Evolutionary conservation across 2,797 vertebrate species (phyloP).

Genomic region (Syndactyla subalaris): DNA sequence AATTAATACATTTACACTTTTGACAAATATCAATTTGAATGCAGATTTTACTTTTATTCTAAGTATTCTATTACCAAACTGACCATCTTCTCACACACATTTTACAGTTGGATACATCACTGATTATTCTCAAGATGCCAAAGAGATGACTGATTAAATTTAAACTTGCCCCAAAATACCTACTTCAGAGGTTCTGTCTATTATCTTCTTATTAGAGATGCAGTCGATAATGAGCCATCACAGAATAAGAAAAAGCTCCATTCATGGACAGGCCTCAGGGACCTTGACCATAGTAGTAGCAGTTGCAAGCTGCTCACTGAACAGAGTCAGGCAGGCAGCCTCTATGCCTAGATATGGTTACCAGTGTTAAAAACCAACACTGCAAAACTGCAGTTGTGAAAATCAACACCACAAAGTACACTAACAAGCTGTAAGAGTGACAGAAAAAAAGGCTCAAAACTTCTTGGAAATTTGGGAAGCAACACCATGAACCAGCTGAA

Average conservation of each 20-base stretch:
- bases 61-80: neutral
- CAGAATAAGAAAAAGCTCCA: neutral
- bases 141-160: neutral
- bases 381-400: neutral
- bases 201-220: neutral
- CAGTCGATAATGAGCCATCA: neutral
- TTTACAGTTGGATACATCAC: neutral
- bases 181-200: neutral
- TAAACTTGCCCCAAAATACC: neutral
- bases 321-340: neutral
- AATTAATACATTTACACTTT: neutral
- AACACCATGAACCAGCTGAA: neutral
- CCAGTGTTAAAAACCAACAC: fast-evolving
- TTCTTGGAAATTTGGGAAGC: neutral
- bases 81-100: neutral
- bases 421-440: neutral
- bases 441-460: neutral
- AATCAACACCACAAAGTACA: neutral
- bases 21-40: neutral
- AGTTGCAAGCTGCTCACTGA: neutral
- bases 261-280: neutral
- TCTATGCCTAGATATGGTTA: neutral
- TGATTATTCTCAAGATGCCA: neutral
- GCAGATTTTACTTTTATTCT: neutral
- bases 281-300: neutral